A percentile compares a stretch with the other conserved stretches of the same genome.
Evolutionary conservation across 2,797 vertebrate species (phyloP).

Genomic region (Lates japonicus): DNA sequence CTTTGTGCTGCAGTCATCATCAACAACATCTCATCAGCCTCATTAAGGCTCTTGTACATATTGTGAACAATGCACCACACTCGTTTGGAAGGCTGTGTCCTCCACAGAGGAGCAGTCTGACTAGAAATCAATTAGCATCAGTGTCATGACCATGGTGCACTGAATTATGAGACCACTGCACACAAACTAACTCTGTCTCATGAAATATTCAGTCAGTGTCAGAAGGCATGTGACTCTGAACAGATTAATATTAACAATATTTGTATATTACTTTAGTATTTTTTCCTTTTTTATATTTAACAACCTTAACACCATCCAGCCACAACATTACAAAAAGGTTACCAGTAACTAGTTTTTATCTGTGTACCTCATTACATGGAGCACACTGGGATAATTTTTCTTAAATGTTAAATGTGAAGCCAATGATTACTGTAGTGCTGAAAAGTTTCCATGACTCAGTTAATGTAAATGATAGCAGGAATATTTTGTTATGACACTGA

Average conservation of each 20-base stretch:
- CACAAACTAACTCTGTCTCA: neutral
- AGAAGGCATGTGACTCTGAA: neutral
- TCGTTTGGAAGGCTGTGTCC: slow-evolving; percentile 2
- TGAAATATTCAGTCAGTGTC: neutral
- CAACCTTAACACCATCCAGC: neutral
- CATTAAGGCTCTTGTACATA: slow-evolving; percentile 13
- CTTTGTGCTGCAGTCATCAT: slow-evolving; percentile 21
- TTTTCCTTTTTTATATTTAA: neutral
- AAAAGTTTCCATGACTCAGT: no score
- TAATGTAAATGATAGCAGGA: no score
- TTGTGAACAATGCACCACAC: slow-evolving; percentile 6
- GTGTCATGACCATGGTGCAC: neutral
- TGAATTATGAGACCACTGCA: slow-evolving; percentile 2
- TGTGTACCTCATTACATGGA: neutral
- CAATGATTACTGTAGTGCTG: no score
- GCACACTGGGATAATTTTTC: neutral
- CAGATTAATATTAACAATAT: neutral
- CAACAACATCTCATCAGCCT: slow-evolving; percentile 15
- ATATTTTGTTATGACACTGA: no score
- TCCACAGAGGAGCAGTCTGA: slow-evolving; percentile 7
- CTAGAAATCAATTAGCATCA: slow-evolving; percentile 29
- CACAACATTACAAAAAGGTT: no score
- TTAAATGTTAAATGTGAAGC: neutral
- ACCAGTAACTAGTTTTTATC: neutral
- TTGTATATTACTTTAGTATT: neutral